These are phyloP conservation scores for Drosophila meridiana DNA, from an alignment of 2,888 invertebrate species.

Conservation along the genomic window DNA sequence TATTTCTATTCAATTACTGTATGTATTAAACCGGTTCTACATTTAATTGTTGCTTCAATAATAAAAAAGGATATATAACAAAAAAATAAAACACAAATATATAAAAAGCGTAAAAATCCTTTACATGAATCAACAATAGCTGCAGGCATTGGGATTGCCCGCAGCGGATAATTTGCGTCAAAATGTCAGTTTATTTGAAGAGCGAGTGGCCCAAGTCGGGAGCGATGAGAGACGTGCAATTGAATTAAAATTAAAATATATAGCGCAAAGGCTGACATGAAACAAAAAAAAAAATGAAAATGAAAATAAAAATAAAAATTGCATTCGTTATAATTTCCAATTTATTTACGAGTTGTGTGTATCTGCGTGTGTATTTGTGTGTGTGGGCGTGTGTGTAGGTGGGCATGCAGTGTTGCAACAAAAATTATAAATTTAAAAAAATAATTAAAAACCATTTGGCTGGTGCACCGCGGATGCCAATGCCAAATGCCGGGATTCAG, in stretches of 20 bases:
- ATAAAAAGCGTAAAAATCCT: constrained; percentile 4
- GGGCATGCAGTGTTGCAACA: constrained; percentile 26
- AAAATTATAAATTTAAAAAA: constrained; percentile 78
- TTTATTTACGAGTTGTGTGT: constrained; percentile 52
- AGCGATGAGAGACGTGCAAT: constrained; percentile 69
- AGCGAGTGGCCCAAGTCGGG: constrained; percentile 42
- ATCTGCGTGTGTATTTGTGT: background rate
- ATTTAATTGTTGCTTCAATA: constrained; percentile 1
- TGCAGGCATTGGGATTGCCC: constrained; percentile 50
- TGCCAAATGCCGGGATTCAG: constrained; percentile 40
- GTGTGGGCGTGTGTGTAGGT: background rate
- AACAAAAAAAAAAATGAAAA: constrained; percentile 8
- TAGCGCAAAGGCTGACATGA: constrained; percentile 36
- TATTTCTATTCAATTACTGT: background rate
- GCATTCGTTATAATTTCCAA: constrained; percentile 67
- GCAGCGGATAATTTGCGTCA: constrained; percentile 76
- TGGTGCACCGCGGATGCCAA: constrained; percentile 30
- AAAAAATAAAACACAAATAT: background rate
- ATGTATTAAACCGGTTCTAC: background rate
- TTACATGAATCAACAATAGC: constrained; percentile 45
- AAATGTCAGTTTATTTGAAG: constrained; percentile 76
- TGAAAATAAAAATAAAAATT: constrained; percentile 6
- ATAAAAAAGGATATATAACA: background rate
- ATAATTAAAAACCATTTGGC: constrained; percentile 76
- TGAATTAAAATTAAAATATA: constrained; percentile 81